Evolutionary conservation across 2,113 vertebrate species (phyloP).

Genomic region (Labeo catla): DNA sequence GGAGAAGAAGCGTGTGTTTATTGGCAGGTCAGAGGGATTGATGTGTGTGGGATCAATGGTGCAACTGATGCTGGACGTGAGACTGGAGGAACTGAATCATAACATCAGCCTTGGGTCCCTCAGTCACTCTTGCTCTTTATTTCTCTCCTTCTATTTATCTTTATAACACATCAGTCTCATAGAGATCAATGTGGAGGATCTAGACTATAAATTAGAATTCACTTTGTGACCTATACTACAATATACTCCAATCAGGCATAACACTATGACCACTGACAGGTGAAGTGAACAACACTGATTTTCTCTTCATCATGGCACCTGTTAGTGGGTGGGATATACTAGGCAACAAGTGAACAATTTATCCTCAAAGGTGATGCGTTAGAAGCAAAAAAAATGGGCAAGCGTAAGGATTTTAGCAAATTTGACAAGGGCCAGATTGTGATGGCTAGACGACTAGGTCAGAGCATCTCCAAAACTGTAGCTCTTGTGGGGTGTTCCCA

Average conservation of each 20-base stretch:
- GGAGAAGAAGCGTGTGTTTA: background rate
- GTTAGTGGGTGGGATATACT: no score
- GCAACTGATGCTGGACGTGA: background rate
- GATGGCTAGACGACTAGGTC: no score
- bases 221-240: background rate
- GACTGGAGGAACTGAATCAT: constrained; percentile 24
- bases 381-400: no score
- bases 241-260: background rate
- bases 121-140: background rate
- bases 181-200: background rate
- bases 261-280: no score
- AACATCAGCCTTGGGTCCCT: background rate
- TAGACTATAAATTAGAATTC: background rate
- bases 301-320: no score
- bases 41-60: constrained; percentile 22
- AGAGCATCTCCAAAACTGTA: no score
- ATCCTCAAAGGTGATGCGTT: no score
- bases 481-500: no score
- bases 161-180: background rate
- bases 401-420: no score
- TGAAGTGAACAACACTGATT: no score
- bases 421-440: no score
- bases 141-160: background rate
- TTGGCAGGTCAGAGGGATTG: background rate
- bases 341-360: no score